Base-by-base conservation (phyloP, 2,888 invertebrate species). In the Meloe dianella region DNA sequence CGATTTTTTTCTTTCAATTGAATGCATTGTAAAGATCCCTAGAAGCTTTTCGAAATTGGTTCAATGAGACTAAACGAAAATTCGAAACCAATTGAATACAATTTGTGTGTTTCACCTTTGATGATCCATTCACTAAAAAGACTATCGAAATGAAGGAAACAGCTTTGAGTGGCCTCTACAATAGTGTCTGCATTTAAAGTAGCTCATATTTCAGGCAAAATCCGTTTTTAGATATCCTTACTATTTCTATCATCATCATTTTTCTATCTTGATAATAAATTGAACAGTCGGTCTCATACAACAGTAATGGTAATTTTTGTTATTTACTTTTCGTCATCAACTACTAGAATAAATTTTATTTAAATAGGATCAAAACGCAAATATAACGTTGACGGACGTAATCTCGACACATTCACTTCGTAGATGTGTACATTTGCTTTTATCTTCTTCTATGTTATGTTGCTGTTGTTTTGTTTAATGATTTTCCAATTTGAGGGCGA, bases 401-500 rank as follows among this genome's bases (percentile, higher is more conserved):
- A 47, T 47, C 47, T 47, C 47, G 47, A 47, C 47, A 8, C 47
- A 47, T 20, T 47, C 47, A 10, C 47, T 20, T 9, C 20, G 20
- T 47, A 47, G 47, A 47, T 41, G 41, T 41, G 41, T 47, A 47
- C 47, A 20, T 20, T 47, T 8, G 9, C n/a, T 22, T 8, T 20
- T 41, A 1, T 41, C 7, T 41, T 41, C n/a, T 17, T 41, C 1
- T 22, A n/a, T 51, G 5, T 22, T 41, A 41, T n/a, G n/a, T 5
- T 41, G n/a, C 3, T 41, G 17, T 41, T 35, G 35, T 51, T 22
- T 51, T 51, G 24, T 51, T 51, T 51, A 24, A 51, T 51, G 22
- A 51, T 51, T 51, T 51, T 51, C 51, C 51, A 51, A 24, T 51
- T 51, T 14, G 51, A 24, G 51, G 41, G 27, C 47, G 57, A 59